Evolutionary conservation across 2,113 vertebrate genomes (phyloP), one percentile per base, ranked within the genome.

Genomic region (Periophthalmodon schlosseri): DNA sequence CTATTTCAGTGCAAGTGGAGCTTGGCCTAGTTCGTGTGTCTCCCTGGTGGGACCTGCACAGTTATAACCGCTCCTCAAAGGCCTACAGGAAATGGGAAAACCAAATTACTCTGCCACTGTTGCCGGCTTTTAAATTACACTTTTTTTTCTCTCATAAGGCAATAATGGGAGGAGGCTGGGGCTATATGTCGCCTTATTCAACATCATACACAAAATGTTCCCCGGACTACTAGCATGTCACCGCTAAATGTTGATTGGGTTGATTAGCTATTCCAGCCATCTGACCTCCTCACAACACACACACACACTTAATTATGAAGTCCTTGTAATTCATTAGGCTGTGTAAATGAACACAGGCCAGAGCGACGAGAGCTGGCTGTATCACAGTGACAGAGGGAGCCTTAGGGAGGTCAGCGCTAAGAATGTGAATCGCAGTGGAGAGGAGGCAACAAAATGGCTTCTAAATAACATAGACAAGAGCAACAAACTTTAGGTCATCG

Each of bases 21-120:
- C 81, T 90, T 54, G 93, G 86, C 93, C 92, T 93, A 93, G 86
- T 94, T 93, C 84, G 69, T 69, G 65, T 82, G 81, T 78, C 75
- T 82, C 78, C 75, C 90, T 76, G 76, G 85, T 92, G 92, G 91
- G 92, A 93, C 87, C 73, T 72, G 87, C 60, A 80, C 79, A 90
- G 78, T 87, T 92, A 89, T 85, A 91, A 86, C 86, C 60, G 89
- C 87, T 85, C 91, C 92, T 88, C 69, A 84, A 87, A 89, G 88
- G 85, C 88, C 93, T 87, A 91, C 84, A 93, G 91, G 89, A 94
- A 92, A 94, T 93, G 86, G 85, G 92, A 91, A 63, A 93, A 90
- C 79, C 84, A 91, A 94, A 94, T 93, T 85, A 90, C 88, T 92
- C 88, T 89, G 88, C 88, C 86, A 71, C 76, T 86, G 79, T 79